A percentile compares a stretch with the other conserved stretches of the same genome.
These are phyloP conservation scores for Tachystola acroxantha DNA, from an alignment of 2,888 invertebrate species.

Conservation along the genomic window DNA sequence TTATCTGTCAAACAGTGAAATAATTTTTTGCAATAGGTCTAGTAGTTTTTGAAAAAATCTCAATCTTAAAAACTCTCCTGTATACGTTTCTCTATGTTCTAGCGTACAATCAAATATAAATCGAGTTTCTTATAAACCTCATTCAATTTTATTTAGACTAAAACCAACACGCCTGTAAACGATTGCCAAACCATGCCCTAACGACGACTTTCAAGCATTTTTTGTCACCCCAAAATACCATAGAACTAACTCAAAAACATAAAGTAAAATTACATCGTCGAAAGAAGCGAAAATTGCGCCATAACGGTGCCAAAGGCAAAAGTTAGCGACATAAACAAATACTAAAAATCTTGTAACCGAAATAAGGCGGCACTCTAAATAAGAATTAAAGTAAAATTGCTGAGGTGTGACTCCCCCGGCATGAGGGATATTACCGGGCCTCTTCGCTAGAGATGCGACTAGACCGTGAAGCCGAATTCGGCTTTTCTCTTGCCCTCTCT, in stretches of 20 bases:
- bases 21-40: no score
- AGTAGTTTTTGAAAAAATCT: no score
- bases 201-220: slow-evolving; percentile 14
- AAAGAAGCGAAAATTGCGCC: slow-evolving; percentile 63
- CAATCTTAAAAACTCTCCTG: no score
- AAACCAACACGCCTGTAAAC: no score
- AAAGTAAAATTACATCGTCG: slow-evolving; percentile 55
- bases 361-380: slow-evolving; percentile 75
- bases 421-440: slow-evolving; percentile 49
- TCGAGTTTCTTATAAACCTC: no score
- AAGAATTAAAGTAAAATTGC: slow-evolving; percentile 77
- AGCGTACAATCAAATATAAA: no score
- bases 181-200: background rate
- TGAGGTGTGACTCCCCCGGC: slow-evolving; percentile 70
- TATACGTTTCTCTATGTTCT: no score
- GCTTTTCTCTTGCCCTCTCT: no score
- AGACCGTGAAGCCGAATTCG: no score
- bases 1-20: no score
- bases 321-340: slow-evolving; percentile 72
- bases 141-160: no score
- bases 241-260: slow-evolving; percentile 32
- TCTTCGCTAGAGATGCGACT: no score
- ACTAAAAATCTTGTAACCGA: slow-evolving; percentile 76
- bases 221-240: slow-evolving; percentile 33
- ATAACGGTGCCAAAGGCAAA: slow-evolving; percentile 41